These are phyloP conservation scores for Gadus macrocephalus DNA, from an alignment of 2,113 vertebrate species.

Conservation along the genomic window DNA sequence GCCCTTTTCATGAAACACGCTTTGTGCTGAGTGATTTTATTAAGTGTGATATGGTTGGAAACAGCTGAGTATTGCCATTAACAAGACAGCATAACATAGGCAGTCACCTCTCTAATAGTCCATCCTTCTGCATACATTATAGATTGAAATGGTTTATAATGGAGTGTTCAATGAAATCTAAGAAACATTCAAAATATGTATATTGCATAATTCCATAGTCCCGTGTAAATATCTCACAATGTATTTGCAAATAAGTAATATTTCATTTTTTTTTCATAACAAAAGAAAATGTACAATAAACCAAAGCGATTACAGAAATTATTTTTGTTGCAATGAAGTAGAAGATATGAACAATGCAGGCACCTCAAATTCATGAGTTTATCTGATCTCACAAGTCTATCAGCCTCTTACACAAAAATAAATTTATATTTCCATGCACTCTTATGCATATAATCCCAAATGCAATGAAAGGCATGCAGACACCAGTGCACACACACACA, in stretches of 20 bases:
- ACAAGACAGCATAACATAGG: slow-evolving; percentile 36
- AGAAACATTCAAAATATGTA: slow-evolving; percentile 55
- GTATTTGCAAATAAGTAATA: slow-evolving; percentile 32
- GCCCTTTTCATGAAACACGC: slow-evolving; percentile 11
- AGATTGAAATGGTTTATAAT: slow-evolving; percentile 44
- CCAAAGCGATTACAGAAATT: slow-evolving; percentile 27
- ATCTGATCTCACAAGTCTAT: background rate
- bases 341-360: slow-evolving; percentile 5
- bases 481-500: slow-evolving; percentile 2
- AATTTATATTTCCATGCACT: too few relatives aligned
- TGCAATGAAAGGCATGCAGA: background rate
- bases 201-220: slow-evolving; percentile 45
- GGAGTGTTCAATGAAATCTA: slow-evolving; percentile 56
- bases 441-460: too few relatives aligned
- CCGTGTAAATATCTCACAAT: slow-evolving; percentile 53
- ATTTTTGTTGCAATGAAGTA: slow-evolving; percentile 3
- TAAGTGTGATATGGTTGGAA: slow-evolving; percentile 57
- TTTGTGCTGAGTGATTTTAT: slow-evolving; percentile 62
- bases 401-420: too few relatives aligned
- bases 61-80: slow-evolving; percentile 46
- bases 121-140: slow-evolving; percentile 50
- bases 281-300: slow-evolving; percentile 45
- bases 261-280: slow-evolving; percentile 28
- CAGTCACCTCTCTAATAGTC: slow-evolving; percentile 43
- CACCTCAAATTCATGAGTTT: slow-evolving; percentile 18